Percentiles rank a stretch among this genome's conserved stretches.
phyloP scores from a whole-genome alignment of 2,113 vertebrate species.

The Danionella cerebrum region DNA sequence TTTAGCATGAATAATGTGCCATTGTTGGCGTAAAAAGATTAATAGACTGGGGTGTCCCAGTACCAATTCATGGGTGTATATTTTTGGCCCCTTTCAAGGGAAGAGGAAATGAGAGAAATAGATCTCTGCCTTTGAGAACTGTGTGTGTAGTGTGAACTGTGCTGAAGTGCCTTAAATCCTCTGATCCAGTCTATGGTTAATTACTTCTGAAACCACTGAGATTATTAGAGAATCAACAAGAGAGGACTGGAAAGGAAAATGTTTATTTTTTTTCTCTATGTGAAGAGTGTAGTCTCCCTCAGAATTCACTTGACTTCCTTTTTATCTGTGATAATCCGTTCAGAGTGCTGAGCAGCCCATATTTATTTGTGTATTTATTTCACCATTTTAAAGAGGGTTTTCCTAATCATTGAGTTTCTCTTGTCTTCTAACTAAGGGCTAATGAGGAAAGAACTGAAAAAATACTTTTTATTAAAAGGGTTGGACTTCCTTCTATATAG shows the following conservation, averaged over 20 bases:
- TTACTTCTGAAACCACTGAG: constrained; percentile 5
- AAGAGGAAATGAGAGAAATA: too few relatives aligned
- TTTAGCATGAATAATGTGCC: too few relatives aligned
- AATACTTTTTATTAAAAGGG: too few relatives aligned
- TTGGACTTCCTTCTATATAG: not conserved
- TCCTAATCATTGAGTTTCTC: not conserved
- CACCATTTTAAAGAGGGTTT: not conserved
- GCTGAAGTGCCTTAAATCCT: not conserved
- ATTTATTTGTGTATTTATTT: not conserved
- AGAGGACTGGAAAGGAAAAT: not conserved
- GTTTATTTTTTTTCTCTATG: constrained; percentile 10
- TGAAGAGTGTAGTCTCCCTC: constrained; percentile 7
- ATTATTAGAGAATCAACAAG: not conserved
- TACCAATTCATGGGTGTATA: too few relatives aligned
- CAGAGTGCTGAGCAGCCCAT: not conserved
- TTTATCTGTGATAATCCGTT: constrained; percentile 4
- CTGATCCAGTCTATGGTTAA: constrained; percentile 12
- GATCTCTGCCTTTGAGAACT: too few relatives aligned
- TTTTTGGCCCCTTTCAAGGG: too few relatives aligned
- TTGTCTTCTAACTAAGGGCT: not conserved
- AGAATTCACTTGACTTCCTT: not conserved
- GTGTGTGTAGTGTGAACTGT: not conserved
- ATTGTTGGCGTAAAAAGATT: too few relatives aligned
- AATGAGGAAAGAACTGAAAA: not conserved
- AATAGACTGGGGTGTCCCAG: too few relatives aligned